phyloP scores from a whole-genome alignment of 2,113 vertebrate genomes.

The Neolamprologus kungweensis region DNA sequence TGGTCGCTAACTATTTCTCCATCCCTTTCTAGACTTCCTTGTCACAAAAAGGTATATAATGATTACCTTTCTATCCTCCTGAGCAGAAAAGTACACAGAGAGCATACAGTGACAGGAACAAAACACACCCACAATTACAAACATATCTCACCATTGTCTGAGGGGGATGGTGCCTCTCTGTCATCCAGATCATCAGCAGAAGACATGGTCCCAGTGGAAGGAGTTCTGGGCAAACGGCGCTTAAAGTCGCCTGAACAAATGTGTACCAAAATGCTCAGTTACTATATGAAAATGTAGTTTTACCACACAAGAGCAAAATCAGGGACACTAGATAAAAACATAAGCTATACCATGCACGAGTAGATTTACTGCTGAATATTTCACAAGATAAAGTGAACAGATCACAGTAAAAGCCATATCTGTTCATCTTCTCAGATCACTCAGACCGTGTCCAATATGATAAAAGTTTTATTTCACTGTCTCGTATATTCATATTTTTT shows the following conservation, averaged over 20 bases:
- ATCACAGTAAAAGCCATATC: not conserved
- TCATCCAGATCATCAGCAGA: constrained; percentile 98
- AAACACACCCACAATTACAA: not conserved
- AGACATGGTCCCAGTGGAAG: constrained; percentile 97
- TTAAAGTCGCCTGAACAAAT: constrained; percentile 84
- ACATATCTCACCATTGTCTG: constrained; percentile 78
- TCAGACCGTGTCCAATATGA: not conserved
- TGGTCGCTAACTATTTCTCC: not conserved
- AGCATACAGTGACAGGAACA: not conserved
- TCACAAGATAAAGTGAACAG: not conserved
- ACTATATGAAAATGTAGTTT: not conserved
- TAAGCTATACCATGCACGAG: not conserved
- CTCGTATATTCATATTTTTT: not conserved
- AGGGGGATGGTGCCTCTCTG: constrained; percentile 86
- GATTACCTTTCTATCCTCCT: not conserved
- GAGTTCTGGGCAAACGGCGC: constrained; percentile 87
- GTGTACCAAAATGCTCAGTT: not conserved
- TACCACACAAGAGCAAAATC: not conserved
- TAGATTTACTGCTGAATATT: not conserved
- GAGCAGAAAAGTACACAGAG: not conserved
- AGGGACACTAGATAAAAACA: not conserved
- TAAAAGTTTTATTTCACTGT: not conserved
- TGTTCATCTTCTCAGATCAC: not conserved
- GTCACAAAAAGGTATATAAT: not conserved
- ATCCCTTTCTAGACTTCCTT: not conserved